Evolutionary conservation across 2,888 invertebrate genomes (phyloP), one percentile per base, ranked within the genome.

Genomic region (Bombylius discolor): DNA sequence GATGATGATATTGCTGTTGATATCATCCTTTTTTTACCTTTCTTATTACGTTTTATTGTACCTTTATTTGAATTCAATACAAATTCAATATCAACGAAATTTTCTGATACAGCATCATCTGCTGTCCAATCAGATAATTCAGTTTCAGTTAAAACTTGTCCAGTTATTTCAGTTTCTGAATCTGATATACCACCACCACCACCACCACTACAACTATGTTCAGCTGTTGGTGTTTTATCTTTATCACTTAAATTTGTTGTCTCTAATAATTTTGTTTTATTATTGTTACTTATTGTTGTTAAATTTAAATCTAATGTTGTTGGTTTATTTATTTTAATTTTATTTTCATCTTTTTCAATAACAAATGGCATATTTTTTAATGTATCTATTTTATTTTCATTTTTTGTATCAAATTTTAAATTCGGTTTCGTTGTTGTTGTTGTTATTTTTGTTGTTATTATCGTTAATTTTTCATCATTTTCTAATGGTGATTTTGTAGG

Each of bases 111-210:
- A 47, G 81, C 83, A 61, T 84, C 87, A 65, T 91, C 90, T 5
- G 86, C 81, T 0, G 89, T 89, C 91, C 90, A 91, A 69, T 92
- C 91, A 0, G 89, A 90, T n/a, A 90, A 75, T 67, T 91, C 91
- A 0, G 90, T 90, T 71, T 91, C 91, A 0, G 90, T 89, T 12
- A 89, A 75, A 4, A 83, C 87, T 2, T 85, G 81, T 0, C 85
- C 85, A 0, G 83, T 84, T 3, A 79, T 78, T 62, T 87, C 87
- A 4, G 82, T 81, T 54, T 83, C 81, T 0, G 87, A 86, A 62
- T 85, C 85, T 0, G 87, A 86, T 62, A 78, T 77, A 2, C 63
- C 47, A 23, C 23, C 23, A 23, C 63, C 47, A 23, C 23, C 23
- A 23, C 12, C 23, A 46, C 12, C 13, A n/a, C 12, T 46, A 45